Percentiles rank a stretch among this genome's conserved stretches.
Conservation (phyloP, 2,797 vertebrate species). For the Hippoglossus hippoglossus region DNA sequence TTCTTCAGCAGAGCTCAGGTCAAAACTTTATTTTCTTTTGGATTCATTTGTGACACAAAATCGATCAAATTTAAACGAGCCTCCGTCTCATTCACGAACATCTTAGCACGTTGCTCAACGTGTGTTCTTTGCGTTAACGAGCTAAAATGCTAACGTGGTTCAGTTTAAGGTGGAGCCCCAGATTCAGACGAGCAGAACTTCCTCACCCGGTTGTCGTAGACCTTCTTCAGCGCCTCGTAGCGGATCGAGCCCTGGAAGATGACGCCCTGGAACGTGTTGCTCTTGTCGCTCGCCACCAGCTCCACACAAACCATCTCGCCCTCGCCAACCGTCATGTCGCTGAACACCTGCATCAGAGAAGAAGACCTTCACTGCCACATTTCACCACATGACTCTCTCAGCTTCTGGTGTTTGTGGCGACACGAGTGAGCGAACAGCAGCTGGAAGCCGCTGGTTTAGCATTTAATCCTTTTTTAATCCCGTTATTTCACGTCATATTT, state of each 20-base stretch:
- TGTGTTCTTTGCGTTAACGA: no score
- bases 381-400: background rate
- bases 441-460: no score
- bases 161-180: no score
- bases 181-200: background rate
- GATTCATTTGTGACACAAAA: no score
- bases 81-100: background rate
- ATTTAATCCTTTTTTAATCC: no score
- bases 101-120: background rate
- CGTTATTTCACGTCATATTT: no score
- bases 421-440: background rate
- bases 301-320: slow-evolving; percentile 99
- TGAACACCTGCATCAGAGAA: slow-evolving; percentile 87
- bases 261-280: slow-evolving; percentile 95
- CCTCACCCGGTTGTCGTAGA: slow-evolving; percentile 97
- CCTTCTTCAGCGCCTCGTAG: slow-evolving; percentile 97
- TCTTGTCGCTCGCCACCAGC: slow-evolving; percentile 97
- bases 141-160: background rate
- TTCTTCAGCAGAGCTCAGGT: no score
- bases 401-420: background rate
- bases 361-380: no score
- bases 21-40: no score
- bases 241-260: slow-evolving; percentile 99
- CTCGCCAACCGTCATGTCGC: slow-evolving; percentile 96
- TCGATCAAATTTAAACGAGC: no score